Conservation (phyloP, 2,888 invertebrate genomes). For the Agriotes lineatus region DNA sequence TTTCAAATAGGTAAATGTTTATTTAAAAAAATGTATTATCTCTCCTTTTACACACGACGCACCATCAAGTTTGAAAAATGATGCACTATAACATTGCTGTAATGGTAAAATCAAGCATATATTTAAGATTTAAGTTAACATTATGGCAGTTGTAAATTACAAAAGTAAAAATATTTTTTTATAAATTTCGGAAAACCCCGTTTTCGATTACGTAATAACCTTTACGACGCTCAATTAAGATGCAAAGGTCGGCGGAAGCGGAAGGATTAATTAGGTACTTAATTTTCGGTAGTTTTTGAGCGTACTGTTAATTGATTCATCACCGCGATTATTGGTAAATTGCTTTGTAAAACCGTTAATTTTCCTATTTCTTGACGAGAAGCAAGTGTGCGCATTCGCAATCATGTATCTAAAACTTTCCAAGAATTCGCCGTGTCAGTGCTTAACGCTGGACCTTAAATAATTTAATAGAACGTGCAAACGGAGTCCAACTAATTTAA, state of each 20-base stretch:
- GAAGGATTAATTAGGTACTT: constrained; percentile 41
- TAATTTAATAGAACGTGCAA: background rate
- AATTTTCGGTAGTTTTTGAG: constrained; percentile 35
- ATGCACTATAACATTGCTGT: too few relatives aligned
- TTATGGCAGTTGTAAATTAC: too few relatives aligned
- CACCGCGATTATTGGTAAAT: constrained; percentile 35
- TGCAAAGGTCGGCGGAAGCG: constrained; percentile 32
- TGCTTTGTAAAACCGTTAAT: constrained; percentile 32
- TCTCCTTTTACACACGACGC: too few relatives aligned
- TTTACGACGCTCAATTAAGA: too few relatives aligned
- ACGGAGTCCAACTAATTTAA: background rate
- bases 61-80: too few relatives aligned
- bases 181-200: too few relatives aligned
- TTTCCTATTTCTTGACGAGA: constrained; percentile 25
- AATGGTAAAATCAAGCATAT: too few relatives aligned
- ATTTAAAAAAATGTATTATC: too few relatives aligned
- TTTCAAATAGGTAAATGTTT: too few relatives aligned
- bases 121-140: too few relatives aligned
- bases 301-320: constrained; percentile 40
- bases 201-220: too few relatives aligned
- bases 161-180: too few relatives aligned
- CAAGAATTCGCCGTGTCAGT: background rate
- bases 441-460: background rate
- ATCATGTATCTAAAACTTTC: background rate
- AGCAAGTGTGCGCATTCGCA: background rate